Conservation (phyloP, 1,140 invertebrate genomes). For the Euborellia annulipes region DNA sequence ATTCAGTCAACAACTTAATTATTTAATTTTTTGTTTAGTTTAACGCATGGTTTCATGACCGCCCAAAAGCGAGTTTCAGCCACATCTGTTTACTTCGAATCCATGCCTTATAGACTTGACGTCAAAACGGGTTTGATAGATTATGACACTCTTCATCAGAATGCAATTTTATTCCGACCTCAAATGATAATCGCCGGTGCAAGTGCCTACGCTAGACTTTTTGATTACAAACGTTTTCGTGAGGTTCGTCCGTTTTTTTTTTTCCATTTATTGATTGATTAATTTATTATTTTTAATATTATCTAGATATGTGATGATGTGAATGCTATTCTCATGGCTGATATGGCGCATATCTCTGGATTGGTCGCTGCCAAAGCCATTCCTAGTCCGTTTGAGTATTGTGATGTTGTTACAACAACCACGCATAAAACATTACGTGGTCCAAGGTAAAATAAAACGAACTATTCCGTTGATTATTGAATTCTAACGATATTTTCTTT, state of each 20-base stretch:
- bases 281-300: not conserved
- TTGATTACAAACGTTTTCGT: conserved; percentile 48
- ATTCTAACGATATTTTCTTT: not conserved
- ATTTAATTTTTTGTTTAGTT: conserved; percentile 17
- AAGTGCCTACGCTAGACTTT: conserved; percentile 45
- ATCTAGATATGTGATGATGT: conserved; percentile 29
- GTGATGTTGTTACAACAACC: conserved; percentile 48
- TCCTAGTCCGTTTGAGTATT: conserved; percentile 40
- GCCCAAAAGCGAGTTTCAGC: conserved; percentile 43
- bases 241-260: conserved; percentile 17
- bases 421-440: conserved; percentile 42
- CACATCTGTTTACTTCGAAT: conserved; percentile 49
- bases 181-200: conserved; percentile 50
- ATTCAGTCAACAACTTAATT: too few relatives aligned
- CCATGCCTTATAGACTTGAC: conserved; percentile 47
- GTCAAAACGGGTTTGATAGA: conserved; percentile 45
- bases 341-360: conserved; percentile 53
- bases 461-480: not conserved
- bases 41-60: conserved; percentile 50
- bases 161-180: conserved; percentile 42
- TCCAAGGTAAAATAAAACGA: conserved; percentile 16
- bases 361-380: conserved; percentile 42
- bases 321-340: conserved; percentile 41
- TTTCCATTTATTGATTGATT: not conserved
- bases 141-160: conserved; percentile 42